Conservation (phyloP, 2,113 vertebrate genomes). For the western clawed frog (Xenopus tropicalis) region DNA sequence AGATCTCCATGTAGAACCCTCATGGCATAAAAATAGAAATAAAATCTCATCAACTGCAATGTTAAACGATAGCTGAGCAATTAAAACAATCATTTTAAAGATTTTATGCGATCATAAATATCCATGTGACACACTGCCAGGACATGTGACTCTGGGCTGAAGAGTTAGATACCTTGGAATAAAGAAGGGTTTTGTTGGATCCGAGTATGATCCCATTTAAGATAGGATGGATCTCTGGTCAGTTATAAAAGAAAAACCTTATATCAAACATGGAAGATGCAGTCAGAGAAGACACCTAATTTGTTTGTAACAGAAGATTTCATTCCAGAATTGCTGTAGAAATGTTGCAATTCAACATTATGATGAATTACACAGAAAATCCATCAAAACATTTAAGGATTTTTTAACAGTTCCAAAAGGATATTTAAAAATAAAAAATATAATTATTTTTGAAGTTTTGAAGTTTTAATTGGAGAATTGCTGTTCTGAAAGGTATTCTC, state of each 20-base stretch:
- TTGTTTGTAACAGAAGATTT: no score
- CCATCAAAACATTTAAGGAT: no score
- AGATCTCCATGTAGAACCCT: conserved; percentile 1
- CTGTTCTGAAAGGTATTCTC: no score
- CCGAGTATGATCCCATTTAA: not conserved
- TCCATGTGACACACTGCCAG: not conserved
- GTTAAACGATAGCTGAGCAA: not conserved
- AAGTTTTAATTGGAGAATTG: no score
- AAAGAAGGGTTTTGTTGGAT: not conserved
- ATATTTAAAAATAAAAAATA: no score
- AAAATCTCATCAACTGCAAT: not conserved
- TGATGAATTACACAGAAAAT: no score
- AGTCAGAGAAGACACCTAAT: no score
- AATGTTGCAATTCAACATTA: no score
- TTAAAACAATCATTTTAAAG: not conserved
- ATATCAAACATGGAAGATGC: no score
- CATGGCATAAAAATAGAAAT: conserved; percentile 28
- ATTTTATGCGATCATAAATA: not conserved
- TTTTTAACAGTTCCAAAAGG: no score
- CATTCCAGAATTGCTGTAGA: no score
- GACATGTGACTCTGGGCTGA: not conserved
- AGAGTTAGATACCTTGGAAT: not conserved
- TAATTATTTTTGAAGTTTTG: no score
- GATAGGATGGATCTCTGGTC: not conserved
- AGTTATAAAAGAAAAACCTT: not conserved